A percentile compares a stretch with the other conserved stretches of the same genome.
These are phyloP conservation scores for Gari tellinella DNA, from an alignment of 2,888 invertebrate genomes.

Conservation along the genomic window DNA sequence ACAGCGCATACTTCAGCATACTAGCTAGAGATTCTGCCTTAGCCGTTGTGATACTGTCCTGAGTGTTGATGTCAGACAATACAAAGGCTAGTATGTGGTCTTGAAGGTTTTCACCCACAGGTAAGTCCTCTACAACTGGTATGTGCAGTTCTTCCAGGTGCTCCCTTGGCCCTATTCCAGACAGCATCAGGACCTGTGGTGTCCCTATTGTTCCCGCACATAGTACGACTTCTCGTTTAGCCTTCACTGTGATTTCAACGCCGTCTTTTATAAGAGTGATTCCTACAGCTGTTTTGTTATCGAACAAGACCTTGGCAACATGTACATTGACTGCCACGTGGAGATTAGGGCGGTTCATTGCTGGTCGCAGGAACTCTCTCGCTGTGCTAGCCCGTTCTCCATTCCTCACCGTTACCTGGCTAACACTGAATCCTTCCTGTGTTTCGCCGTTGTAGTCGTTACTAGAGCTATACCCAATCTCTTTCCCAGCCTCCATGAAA, in stretches of 20 bases:
- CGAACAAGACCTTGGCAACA: constrained; percentile 67
- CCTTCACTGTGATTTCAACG: constrained; percentile 56
- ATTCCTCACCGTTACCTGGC: constrained; percentile 38
- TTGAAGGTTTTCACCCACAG: constrained; percentile 80
- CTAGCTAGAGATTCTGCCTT: constrained; percentile 7
- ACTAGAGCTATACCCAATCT: constrained; percentile 37
- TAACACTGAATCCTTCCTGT: constrained; percentile 38
- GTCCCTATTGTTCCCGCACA: constrained; percentile 83
- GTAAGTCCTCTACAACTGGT: constrained; percentile 76
- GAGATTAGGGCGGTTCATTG: constrained; percentile 71
- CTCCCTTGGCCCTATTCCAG: constrained; percentile 82
- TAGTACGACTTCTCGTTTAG: constrained; percentile 76
- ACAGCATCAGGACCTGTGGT: constrained; percentile 82
- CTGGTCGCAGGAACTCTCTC: constrained; percentile 77
- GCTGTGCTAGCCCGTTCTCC: constrained; percentile 79
- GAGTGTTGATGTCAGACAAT: constrained; percentile 18
- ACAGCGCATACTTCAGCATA: constrained; percentile 15
- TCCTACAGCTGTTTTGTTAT: constrained; percentile 67
- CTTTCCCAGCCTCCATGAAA: constrained; percentile 46
- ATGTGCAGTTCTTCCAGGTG: constrained; percentile 79
- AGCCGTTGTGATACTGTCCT: constrained; percentile 21
- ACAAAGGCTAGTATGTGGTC: constrained; percentile 67
- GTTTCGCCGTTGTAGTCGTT: constrained; percentile 48
- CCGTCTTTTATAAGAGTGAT: constrained; percentile 68
- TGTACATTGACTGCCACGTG: constrained; percentile 67